These are phyloP conservation scores for Sebastes steindachneri DNA, from an alignment of 2,797 vertebrate genomes.

Conservation along the genomic window DNA sequence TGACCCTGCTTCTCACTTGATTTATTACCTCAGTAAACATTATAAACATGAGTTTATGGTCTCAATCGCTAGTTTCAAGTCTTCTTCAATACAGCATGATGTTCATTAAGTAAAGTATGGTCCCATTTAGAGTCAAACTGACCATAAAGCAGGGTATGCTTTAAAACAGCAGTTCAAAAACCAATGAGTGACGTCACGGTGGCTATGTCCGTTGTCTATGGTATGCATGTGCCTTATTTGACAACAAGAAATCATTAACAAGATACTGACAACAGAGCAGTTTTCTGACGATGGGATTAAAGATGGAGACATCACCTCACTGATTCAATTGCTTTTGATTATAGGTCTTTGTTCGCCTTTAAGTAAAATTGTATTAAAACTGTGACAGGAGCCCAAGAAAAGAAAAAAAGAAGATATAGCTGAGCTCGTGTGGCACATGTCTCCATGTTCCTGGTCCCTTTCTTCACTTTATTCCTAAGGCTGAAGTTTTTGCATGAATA, in stretches of 20 bases:
- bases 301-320: not conserved
- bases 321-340: constrained; percentile 9
- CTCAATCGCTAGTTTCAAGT: too few relatives aligned
- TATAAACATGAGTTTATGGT: too few relatives aligned
- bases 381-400: not conserved
- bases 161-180: too few relatives aligned
- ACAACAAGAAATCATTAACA: not conserved
- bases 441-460: not conserved
- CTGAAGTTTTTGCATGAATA: not conserved
- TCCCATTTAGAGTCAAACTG: too few relatives aligned
- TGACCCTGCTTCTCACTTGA: not conserved
- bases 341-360: not conserved
- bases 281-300: not conserved
- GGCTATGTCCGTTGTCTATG: too few relatives aligned
- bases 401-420: not conserved
- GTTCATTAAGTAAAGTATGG: too few relatives aligned
- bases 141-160: too few relatives aligned
- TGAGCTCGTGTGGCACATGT: not conserved
- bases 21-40: not conserved
- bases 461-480: not conserved
- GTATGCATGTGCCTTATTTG: not conserved
- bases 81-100: too few relatives aligned
- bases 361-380: not conserved
- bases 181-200: too few relatives aligned
- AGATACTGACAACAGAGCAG: not conserved